These are phyloP conservation scores for Rutilus rutilus DNA, from an alignment of 2,113 vertebrate genomes.

Conservation along the genomic window DNA sequence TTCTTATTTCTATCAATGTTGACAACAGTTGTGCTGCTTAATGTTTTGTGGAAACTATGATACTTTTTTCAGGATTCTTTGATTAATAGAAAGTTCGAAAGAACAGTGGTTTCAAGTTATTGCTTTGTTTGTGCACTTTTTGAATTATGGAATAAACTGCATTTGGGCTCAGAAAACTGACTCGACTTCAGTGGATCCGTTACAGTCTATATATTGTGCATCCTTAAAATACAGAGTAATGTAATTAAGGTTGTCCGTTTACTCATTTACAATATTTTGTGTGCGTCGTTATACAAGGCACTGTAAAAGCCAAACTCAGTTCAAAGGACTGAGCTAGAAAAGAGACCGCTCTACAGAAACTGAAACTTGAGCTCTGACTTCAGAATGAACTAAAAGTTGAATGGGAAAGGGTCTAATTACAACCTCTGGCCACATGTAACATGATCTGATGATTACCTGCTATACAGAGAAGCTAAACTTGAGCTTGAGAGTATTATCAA, in stretches of 20 bases:
- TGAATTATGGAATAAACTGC: too few relatives aligned
- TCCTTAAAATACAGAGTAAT: neutral
- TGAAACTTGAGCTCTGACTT: conserved; percentile 51
- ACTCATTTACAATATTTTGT: neutral
- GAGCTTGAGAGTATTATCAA: neutral
- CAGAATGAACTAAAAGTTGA: conserved; percentile 43
- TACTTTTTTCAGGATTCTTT: neutral
- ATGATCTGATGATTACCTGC: conserved; percentile 20
- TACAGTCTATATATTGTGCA: too few relatives aligned
- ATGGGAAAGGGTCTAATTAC: conserved; percentile 51
- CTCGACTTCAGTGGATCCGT: too few relatives aligned
- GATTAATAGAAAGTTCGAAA: neutral
- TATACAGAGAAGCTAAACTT: conserved; percentile 26
- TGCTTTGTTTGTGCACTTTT: too few relatives aligned
- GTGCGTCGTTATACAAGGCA: neutral
- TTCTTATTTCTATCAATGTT: neutral
- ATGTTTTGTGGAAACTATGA: too few relatives aligned
- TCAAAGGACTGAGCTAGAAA: conserved; percentile 24
- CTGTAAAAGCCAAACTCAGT: conserved; percentile 20
- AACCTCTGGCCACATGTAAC: conserved; percentile 26
- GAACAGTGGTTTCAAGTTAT: too few relatives aligned
- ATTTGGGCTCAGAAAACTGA: too few relatives aligned
- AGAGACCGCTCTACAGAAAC: neutral
- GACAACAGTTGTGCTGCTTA: neutral
- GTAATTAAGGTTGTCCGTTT: neutral